These are phyloP conservation scores for Autographa gamma DNA, from an alignment of 2,888 invertebrate species.

Conservation along the genomic window DNA sequence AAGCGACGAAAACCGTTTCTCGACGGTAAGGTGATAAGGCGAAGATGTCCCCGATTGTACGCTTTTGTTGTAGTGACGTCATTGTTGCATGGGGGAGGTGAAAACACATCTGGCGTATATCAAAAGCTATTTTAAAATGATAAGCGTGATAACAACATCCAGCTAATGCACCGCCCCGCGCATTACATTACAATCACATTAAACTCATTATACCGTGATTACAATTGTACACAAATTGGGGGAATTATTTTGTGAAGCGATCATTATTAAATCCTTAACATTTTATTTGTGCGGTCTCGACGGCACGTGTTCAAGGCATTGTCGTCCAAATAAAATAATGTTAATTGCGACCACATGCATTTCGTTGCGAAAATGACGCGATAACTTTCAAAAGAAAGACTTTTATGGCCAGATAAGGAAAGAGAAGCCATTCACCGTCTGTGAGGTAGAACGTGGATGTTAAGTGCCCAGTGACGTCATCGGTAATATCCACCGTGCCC, in stretches of 20 bases:
- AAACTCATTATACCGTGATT: slow-evolving; percentile 79
- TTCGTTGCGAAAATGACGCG: slow-evolving; percentile 57
- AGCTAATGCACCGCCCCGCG: slow-evolving; percentile 81
- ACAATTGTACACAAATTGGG: slow-evolving; percentile 65
- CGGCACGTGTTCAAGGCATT: slow-evolving; percentile 78
- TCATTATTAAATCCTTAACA: slow-evolving; percentile 65
- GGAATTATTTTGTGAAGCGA: slow-evolving; percentile 68
- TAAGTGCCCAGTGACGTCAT: slow-evolving; percentile 65
- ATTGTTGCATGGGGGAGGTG: slow-evolving; percentile 65
- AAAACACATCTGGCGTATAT: slow-evolving; percentile 81
- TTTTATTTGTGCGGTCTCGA: slow-evolving; percentile 59
- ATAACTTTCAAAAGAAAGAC: slow-evolving; percentile 69
- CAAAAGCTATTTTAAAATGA: slow-evolving; percentile 83
- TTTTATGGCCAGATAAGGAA: slow-evolving; percentile 71
- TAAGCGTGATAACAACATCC: slow-evolving; percentile 80
- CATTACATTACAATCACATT: slow-evolving; percentile 85
- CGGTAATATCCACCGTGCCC: slow-evolving; percentile 56
- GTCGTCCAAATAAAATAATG: slow-evolving; percentile 65
- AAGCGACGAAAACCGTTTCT: too few species aligned
- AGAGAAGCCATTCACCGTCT: slow-evolving; percentile 65
- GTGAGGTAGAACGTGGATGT: slow-evolving; percentile 62
- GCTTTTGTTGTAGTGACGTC: slow-evolving; percentile 51
- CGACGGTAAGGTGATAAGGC: too few species aligned
- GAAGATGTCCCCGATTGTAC: too few species aligned
- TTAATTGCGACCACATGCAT: slow-evolving; percentile 65